phyloP scores from a whole-genome alignment of 2,888 invertebrate species.

The Hecatera dysodea region DNA sequence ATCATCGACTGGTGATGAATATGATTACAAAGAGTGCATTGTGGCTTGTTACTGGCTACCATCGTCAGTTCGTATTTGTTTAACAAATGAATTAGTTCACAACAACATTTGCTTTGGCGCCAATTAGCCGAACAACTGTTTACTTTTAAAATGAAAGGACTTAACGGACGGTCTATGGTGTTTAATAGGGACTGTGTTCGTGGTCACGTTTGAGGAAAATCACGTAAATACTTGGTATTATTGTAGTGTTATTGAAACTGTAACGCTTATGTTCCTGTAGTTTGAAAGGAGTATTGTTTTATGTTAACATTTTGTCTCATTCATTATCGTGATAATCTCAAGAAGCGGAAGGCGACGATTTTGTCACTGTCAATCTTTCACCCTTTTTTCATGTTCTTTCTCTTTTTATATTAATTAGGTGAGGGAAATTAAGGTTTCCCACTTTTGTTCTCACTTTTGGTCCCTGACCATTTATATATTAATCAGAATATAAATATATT shows the following conservation, averaged over 20 bases:
- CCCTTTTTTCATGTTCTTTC: not conserved
- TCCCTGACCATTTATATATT: too few relatives aligned
- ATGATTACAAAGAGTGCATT: slow-evolving; percentile 34
- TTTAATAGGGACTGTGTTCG: slow-evolving; percentile 47
- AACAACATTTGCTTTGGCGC: slow-evolving; percentile 78
- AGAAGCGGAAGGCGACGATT: not conserved
- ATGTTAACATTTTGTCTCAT: not conserved
- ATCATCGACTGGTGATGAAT: slow-evolving; percentile 15
- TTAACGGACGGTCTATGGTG: slow-evolving; percentile 25
- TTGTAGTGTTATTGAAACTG: slow-evolving; percentile 22
- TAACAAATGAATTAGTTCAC: slow-evolving; percentile 76
- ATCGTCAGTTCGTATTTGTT: slow-evolving; percentile 71
- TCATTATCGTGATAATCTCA: not conserved
- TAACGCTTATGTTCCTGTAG: slow-evolving; percentile 15
- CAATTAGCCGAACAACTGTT: slow-evolving; percentile 78
- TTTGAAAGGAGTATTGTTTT: slow-evolving; percentile 31
- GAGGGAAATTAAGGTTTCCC: not conserved
- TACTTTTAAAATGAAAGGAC: slow-evolving; percentile 66
- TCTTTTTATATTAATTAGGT: not conserved
- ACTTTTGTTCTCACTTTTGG: too few relatives aligned
- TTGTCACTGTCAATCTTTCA: not conserved
- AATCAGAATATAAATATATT: too few relatives aligned
- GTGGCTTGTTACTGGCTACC: slow-evolving; percentile 8
- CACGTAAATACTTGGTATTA: slow-evolving; percentile 34
- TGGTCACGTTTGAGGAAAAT: slow-evolving; percentile 57